Conservation (phyloP, 2,888 invertebrate species). For the Nomada ferruginata region DNA sequence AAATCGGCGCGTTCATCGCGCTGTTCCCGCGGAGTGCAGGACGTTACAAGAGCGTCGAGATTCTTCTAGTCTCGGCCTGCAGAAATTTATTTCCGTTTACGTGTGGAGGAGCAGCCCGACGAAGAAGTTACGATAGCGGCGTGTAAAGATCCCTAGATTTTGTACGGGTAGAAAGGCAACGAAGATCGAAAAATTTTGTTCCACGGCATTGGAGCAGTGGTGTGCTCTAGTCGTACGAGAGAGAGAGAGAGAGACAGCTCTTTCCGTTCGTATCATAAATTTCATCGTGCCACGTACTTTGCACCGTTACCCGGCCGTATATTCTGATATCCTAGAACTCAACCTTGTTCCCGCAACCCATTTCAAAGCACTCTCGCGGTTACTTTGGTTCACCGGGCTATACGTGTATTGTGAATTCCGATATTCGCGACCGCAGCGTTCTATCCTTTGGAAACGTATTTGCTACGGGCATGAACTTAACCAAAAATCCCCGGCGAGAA, state of each 20-base stretch:
- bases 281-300: constrained; percentile 66
- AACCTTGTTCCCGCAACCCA: constrained; percentile 74
- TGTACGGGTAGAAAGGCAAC: not conserved
- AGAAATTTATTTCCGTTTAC: constrained; percentile 39
- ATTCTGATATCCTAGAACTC: constrained; percentile 73
- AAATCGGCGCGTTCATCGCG: not conserved
- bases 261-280: constrained; percentile 67
- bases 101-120: not conserved
- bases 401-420: constrained; percentile 73
- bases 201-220: constrained; percentile 14
- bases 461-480: constrained; percentile 57
- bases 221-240: not conserved
- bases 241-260: constrained; percentile 25
- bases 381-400: constrained; percentile 71
- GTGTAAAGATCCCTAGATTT: constrained; percentile 19
- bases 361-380: constrained; percentile 72
- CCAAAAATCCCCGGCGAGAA: constrained; percentile 59
- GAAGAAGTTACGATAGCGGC: constrained; percentile 36
- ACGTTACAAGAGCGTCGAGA: not conserved
- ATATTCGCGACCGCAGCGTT: constrained; percentile 65
- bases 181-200: constrained; percentile 58
- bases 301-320: constrained; percentile 68
- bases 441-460: constrained; percentile 63
- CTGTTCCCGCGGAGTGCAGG: not conserved
- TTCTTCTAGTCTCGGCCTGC: constrained; percentile 2